These are phyloP conservation scores for Drosophila repleta DNA, from an alignment of 1,140 invertebrate species.

Conservation along the genomic window DNA sequence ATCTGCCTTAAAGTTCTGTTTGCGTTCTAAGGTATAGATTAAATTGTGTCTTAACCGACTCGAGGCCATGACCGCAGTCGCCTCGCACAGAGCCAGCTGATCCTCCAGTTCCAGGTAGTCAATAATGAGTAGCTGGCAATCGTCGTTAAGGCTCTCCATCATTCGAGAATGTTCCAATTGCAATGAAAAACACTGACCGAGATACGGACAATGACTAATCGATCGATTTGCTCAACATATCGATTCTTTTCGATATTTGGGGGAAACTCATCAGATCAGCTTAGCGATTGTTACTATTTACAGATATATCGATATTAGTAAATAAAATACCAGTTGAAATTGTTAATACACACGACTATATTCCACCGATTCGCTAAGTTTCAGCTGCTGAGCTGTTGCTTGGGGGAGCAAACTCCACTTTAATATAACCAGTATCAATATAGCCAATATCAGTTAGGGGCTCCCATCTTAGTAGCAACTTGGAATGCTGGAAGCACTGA, in stretches of 20 bases:
- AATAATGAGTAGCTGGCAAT: slow-evolving; percentile 25
- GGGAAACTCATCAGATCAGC: too few relatives aligned
- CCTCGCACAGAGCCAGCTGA: slow-evolving; percentile 14
- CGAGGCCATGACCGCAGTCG: background rate
- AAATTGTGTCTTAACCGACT: slow-evolving; percentile 13
- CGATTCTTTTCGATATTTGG: too few relatives aligned
- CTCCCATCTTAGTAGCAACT: background rate
- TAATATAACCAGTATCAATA: background rate
- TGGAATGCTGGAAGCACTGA: slow-evolving; percentile 1
- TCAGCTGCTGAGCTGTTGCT: background rate
- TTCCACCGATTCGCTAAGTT: too few relatives aligned
- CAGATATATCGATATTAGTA: too few relatives aligned
- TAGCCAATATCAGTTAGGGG: background rate
- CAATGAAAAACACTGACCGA: too few relatives aligned
- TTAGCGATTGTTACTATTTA: too few relatives aligned
- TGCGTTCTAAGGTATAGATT: slow-evolving; percentile 8
- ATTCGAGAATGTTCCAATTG: too few relatives aligned
- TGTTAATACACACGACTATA: too few relatives aligned
- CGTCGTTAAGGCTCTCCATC: slow-evolving; percentile 22
- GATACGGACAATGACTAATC: too few relatives aligned
- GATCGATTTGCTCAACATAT: too few relatives aligned
- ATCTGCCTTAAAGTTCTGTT: background rate
- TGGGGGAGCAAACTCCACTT: background rate
- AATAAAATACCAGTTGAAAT: too few relatives aligned
- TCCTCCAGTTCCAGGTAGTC: slow-evolving; percentile 5